Evolutionary conservation across 2,888 invertebrate genomes (phyloP), one percentile per base, ranked within the genome.

Genomic region (Empis livida): DNA sequence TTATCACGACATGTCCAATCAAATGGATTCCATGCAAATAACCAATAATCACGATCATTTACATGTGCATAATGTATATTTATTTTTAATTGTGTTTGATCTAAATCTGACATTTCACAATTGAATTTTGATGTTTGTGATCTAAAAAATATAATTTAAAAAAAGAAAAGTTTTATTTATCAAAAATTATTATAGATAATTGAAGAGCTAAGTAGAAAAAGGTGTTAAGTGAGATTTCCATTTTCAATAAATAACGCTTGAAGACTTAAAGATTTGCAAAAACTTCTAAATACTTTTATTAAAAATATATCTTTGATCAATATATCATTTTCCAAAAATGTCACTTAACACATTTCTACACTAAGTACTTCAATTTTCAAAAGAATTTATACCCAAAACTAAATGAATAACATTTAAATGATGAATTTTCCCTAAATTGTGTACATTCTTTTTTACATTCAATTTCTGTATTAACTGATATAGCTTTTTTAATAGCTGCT

Each of bases 351-450:
- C n/a, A n/a, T n/a, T n/a, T n/a, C n/a, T n/a, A n/a, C n/a, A n/a
- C n/a, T n/a, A n/a, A n/a, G n/a, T n/a, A n/a, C n/a, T n/a, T n/a
- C n/a, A n/a, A n/a, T n/a, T n/a, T n/a, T n/a, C n/a, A n/a, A n/a
- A n/a, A n/a, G n/a, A n/a, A n/a, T n/a, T n/a, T n/a, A n/a, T n/a
- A 82, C 81, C 75, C 75, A 62, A 75, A 89, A 54, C 86, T 87
- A 57, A 84, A 84, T 30, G 87, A 82, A 60, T 84, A 78, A 59
- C 88, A 89, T 54, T 79, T 78, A 53, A 84, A 81, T 0, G 77
- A 61, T 10, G 75, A 73, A 10, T 69, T 71, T 46, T 76, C 73
- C 1, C 71, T 58, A 48, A 62, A 63, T 2, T 64, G 63, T 9
- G 79, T 74, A 59, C 89, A 89, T 44, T 82, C 82, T 3, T 71